These are phyloP conservation scores for Urocynchramus pylzowi DNA, from an alignment of 2,113 vertebrate genomes.

Conservation along the genomic window DNA sequence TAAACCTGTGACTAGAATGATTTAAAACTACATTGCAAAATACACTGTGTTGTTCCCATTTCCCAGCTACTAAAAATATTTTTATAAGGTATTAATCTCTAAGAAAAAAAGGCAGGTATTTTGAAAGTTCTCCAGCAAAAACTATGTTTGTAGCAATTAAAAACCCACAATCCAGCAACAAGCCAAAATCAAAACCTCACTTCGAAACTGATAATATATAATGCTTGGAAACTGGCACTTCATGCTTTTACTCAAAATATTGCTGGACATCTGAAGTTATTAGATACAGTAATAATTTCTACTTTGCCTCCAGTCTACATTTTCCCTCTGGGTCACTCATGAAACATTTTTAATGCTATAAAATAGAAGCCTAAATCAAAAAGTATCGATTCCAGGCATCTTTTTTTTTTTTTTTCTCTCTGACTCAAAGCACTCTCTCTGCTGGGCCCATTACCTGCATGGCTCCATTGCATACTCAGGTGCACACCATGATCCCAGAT, in stretches of 20 bases:
- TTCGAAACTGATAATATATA: neutral
- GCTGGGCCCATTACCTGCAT: neutral
- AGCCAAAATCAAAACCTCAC: neutral
- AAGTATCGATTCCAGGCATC: constrained; percentile 46
- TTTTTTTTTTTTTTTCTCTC: neutral
- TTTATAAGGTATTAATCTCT: neutral
- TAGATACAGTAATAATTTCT: constrained; percentile 2
- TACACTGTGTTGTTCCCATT: neutral
- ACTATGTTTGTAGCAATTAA: neutral
- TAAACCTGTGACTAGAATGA: neutral
- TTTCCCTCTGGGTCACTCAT: constrained; percentile 5
- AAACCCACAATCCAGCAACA: neutral
- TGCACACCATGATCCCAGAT: fast-evolving
- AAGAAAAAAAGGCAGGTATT: neutral
- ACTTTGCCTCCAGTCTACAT: neutral
- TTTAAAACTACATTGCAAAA: neutral
- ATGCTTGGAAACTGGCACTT: neutral
- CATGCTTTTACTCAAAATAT: neutral
- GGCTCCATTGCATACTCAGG: fast-evolving
- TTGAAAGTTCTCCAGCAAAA: neutral
- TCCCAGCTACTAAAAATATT: neutral
- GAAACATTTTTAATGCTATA: constrained; percentile 56
- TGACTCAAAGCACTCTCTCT: neutral
- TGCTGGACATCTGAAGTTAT: neutral
- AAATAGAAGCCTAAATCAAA: constrained; percentile 56